These are phyloP conservation scores for Chaenodraco wilsoni DNA, from an alignment of 2,797 vertebrate genomes.

Conservation along the genomic window DNA sequence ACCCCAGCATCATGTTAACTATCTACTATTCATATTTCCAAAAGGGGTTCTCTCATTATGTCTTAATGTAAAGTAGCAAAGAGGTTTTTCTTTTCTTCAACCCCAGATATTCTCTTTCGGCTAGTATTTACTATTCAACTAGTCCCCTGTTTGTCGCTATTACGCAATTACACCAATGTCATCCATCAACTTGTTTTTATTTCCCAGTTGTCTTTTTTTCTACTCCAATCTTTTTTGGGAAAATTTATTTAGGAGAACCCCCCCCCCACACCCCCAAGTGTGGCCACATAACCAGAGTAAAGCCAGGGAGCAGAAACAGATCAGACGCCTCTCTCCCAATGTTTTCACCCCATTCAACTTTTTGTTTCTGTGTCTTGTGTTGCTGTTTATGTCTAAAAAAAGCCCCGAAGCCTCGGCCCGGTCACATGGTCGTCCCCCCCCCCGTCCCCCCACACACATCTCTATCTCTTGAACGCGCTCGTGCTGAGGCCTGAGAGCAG, in stretches of 20 bases:
- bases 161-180: neutral
- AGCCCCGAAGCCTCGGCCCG: conserved; percentile 28
- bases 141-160: neutral
- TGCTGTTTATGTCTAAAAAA: conserved; percentile 51
- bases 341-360: neutral
- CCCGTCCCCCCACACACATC: no score
- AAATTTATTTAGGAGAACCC: no score
- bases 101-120: neutral
- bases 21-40: no score
- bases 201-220: neutral
- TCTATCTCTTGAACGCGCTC: conserved; percentile 10
- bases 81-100: no score
- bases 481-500: conserved; percentile 55
- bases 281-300: neutral
- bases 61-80: no score
- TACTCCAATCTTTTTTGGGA: no score
- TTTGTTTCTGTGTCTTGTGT: neutral
- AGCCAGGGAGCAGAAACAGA: neutral
- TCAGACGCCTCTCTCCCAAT: neutral
- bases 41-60: no score
- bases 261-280: no score
- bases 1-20: neutral
- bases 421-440: conserved; percentile 53
- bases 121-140: no score
- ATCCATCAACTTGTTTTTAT: neutral